These are phyloP conservation scores for Sula dactylatra DNA, from an alignment of 2,113 vertebrate genomes.

Conservation along the genomic window DNA sequence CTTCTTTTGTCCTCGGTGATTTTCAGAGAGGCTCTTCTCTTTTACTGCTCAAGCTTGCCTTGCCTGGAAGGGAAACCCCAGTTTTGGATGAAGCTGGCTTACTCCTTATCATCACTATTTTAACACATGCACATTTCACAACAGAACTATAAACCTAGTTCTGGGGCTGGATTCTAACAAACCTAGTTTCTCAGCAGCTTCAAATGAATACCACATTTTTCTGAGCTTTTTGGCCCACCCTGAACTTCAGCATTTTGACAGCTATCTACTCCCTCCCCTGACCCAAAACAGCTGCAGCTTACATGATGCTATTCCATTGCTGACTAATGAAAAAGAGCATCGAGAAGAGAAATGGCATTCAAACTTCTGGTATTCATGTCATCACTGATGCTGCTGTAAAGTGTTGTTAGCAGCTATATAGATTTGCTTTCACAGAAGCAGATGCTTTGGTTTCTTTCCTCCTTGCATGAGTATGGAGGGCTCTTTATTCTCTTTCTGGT, in stretches of 20 bases:
- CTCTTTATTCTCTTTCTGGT: conserved; percentile 22
- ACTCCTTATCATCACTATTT: background rate
- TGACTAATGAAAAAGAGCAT: background rate
- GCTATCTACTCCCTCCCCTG: background rate
- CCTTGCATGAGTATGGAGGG: background rate
- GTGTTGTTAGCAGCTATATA: background rate
- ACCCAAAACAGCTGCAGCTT: background rate
- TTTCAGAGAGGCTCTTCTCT: background rate
- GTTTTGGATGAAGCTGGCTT: background rate
- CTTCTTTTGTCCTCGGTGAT: background rate
- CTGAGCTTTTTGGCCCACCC: background rate
- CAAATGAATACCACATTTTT: background rate
- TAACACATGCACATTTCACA: background rate
- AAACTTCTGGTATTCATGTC: background rate
- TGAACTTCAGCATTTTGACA: background rate
- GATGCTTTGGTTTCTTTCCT: conserved; percentile 31
- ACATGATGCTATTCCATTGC: background rate
- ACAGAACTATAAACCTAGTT: background rate
- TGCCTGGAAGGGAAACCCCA: background rate
- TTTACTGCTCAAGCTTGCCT: background rate
- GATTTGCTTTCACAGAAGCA: conserved; percentile 39
- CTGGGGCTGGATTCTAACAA: background rate
- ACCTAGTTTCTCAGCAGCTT: background rate
- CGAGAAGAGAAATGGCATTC: background rate
- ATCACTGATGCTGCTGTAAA: background rate